Percentiles rank a stretch among this genome's conserved stretches.
Evolutionary conservation across 2,797 vertebrate genomes (phyloP).

Genomic region (Mionectes olivaceus): DNA sequence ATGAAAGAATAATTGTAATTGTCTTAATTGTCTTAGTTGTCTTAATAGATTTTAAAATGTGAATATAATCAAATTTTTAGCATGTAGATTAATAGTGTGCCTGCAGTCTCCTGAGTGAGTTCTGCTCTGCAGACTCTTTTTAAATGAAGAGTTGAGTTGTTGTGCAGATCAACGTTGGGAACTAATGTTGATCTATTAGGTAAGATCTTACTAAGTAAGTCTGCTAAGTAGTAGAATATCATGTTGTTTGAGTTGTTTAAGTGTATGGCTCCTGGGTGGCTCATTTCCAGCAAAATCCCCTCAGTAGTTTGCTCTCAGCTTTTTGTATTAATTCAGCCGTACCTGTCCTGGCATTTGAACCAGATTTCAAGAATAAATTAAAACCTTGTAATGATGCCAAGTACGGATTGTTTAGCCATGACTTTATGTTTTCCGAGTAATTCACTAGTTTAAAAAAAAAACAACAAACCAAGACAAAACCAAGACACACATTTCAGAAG

Average conservation of each 20-base stretch:
- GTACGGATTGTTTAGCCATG: neutral
- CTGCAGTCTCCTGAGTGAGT: neutral
- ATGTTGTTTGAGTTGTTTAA: neutral
- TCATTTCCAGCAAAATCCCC: neutral
- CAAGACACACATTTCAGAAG: neutral
- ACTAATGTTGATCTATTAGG: neutral
- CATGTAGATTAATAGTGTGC: neutral
- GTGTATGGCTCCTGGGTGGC: neutral
- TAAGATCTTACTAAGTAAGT: neutral
- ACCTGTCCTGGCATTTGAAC: neutral
- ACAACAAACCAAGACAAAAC: neutral
- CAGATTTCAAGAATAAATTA: neutral
- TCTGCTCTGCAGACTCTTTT: neutral
- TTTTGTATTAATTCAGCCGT: neutral
- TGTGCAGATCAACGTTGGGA: neutral
- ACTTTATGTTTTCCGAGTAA: neutral
- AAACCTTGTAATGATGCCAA: neutral
- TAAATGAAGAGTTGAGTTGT: neutral
- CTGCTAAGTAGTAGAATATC: neutral
- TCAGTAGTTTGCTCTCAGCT: neutral
- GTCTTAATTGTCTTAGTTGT: too few relatives aligned
- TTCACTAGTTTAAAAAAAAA: neutral
- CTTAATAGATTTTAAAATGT: slow-evolving; percentile 11
- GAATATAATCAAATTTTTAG: neutral
- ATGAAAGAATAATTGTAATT: neutral